Base-by-base conservation (phyloP, 2,797 vertebrate genomes). In the Champsocephalus esox region DNA sequence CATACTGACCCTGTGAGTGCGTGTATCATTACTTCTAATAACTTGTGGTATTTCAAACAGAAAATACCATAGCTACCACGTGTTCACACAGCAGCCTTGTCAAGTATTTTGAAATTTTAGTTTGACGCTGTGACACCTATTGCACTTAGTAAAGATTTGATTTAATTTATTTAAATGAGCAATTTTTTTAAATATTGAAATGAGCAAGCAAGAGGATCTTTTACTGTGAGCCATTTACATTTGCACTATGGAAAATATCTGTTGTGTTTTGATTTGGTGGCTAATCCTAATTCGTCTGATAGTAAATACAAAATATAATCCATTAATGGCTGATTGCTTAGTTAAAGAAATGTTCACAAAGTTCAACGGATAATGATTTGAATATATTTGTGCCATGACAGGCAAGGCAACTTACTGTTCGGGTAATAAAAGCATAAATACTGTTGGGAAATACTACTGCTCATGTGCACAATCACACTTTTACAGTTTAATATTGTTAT, bases 121-220 rank as follows among this genome's bases (percentile, higher is more conserved):
- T 83, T 63, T 81, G 66, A 78, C 3, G 14, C 44, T 71, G 84
- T 75, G 71, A 70, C 73, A 62, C 38, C 75, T 66, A 81, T 72
- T 66, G 44, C 54, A 34, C 13, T 75, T 75, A 70, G 45, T 62
- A 59, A 65, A 49, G 46, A 70, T 71, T 63, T 34, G 5, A 51
- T 75, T 70, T 49, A 11, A 75, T 71, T 66, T 62, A 68, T 82
- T 77, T 68, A 66, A 72, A 28, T 28, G 28, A 28, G 28, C 28
- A 28, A 28, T 28, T 1, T 28, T 4, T 28, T 28, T 28, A 28
- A 28, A 24, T 24, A 24, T 24, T 24, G 3, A 24, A 24, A 28
- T 28, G 28, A 28, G 28, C 28, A 28, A 28, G 28, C 28, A 28
- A 28, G 4, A 28, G 28, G 28, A 28, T 28, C 50, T 44, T 71